Percentiles rank a stretch among this genome's conserved stretches.
Conservation (phyloP, 2,888 invertebrate species). For the Himalopsyche anomala region DNA sequence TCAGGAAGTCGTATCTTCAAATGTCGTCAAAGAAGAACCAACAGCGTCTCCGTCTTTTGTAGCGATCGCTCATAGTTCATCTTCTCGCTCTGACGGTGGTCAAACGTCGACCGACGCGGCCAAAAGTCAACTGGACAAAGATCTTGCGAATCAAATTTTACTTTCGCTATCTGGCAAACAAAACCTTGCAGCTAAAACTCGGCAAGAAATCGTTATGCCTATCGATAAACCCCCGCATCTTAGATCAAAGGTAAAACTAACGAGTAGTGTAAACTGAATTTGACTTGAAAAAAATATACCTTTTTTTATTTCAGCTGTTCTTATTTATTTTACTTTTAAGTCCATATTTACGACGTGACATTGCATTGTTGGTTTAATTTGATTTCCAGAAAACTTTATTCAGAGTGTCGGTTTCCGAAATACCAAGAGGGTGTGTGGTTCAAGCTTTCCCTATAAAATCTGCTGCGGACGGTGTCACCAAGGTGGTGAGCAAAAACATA, state of each 20-base stretch:
- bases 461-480: slow-evolving; percentile 49
- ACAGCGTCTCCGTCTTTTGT: background rate
- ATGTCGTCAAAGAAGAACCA: background rate
- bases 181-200: background rate
- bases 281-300: too few species aligned
- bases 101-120: background rate
- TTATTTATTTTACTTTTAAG: too few species aligned
- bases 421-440: slow-evolving; percentile 69
- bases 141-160: background rate
- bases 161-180: background rate
- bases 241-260: slow-evolving; percentile 77
- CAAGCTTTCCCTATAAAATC: slow-evolving; percentile 48
- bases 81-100: background rate
- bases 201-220: slow-evolving; percentile 67
- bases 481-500: slow-evolving; percentile 52
- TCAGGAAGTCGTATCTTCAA: background rate
- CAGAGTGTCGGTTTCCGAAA: slow-evolving; percentile 75
- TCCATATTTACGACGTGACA: too few species aligned
- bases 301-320: too few species aligned
- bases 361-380: slow-evolving; percentile 51
- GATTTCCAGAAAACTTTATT: slow-evolving; percentile 77
- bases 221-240: slow-evolving; percentile 81
- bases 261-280: too few species aligned
- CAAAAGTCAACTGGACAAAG: background rate
- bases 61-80: background rate